Evolutionary conservation across 2,888 invertebrate species (phyloP).

Genomic region (Stegana nigrithorax): DNA sequence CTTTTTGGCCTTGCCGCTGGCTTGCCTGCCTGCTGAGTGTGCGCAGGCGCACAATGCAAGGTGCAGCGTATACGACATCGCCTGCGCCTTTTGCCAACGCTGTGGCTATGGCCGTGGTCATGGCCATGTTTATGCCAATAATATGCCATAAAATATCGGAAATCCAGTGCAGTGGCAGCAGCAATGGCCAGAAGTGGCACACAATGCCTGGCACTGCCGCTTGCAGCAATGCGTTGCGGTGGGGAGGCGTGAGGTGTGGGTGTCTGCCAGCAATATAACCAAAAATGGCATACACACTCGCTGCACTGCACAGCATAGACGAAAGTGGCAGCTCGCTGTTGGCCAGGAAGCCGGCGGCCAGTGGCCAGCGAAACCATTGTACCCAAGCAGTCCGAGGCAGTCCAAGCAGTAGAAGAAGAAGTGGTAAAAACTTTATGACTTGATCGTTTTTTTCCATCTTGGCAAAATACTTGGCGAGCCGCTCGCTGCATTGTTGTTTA

Average conservation of each 20-base stretch:
- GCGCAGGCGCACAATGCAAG: slow-evolving; percentile 19
- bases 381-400: no score
- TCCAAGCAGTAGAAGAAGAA: no score
- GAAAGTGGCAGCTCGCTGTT: slow-evolving; percentile 4
- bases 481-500: slow-evolving; percentile 2
- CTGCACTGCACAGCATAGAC: no score
- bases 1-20: slow-evolving; percentile 49
- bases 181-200: neutral
- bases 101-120: slow-evolving; percentile 34
- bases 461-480: neutral
- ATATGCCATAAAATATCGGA: slow-evolving; percentile 61
- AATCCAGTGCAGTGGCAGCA: slow-evolving; percentile 30
- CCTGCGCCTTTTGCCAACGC: neutral
- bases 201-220: no score
- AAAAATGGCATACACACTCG: slow-evolving; percentile 8
- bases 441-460: slow-evolving; percentile 12
- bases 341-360: neutral
- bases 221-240: neutral
- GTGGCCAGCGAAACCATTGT: no score
- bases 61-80: slow-evolving; percentile 16
- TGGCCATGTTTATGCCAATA: slow-evolving; percentile 61
- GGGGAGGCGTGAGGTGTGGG: no score
- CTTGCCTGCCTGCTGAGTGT: slow-evolving; percentile 1
- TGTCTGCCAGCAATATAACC: neutral
- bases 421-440: slow-evolving; percentile 19